phyloP scores from a whole-genome alignment of 64 coral and sea anemone genomes.

The Pachyseris speciosa region DNA sequence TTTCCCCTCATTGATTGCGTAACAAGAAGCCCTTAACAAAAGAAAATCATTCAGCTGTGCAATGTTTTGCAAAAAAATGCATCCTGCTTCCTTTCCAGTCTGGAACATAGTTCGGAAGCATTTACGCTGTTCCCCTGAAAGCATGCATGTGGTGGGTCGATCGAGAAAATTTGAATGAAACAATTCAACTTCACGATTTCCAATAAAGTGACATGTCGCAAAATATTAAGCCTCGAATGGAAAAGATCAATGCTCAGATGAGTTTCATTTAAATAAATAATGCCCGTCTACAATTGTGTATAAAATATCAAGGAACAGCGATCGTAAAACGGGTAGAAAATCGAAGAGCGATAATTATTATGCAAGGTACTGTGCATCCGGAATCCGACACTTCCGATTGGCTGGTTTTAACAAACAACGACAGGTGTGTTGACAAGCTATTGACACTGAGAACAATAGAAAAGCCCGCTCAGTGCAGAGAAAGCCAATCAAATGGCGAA shows the following conservation, averaged over 20 bases:
- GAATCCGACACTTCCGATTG: conserved; percentile 74
- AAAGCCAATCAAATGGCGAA: conserved; percentile 82
- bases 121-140: neutral
- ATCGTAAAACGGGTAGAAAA: conserved; percentile 63
- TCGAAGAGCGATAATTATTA: conserved; percentile 56
- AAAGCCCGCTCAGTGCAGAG: conserved; percentile 73
- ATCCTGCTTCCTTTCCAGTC: neutral
- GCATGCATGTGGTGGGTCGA: no score
- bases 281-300: conserved; percentile 14
- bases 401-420: conserved; percentile 70
- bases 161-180: neutral
- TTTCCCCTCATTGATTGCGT: neutral
- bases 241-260: conserved; percentile 68
- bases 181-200: neutral
- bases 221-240: neutral
- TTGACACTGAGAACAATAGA: conserved; percentile 81
- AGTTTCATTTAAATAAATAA: conserved; percentile 60
- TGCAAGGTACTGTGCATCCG: conserved; percentile 66
- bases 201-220: conserved; percentile 8
- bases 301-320: conserved; percentile 69
- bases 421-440: conserved; percentile 85
- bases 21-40: neutral
- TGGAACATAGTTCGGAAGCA: neutral
- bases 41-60: neutral
- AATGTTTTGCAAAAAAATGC: neutral